Evolutionary conservation across 2,113 vertebrate species (phyloP), one percentile per base, ranked within the genome.

Genomic region (Lipotes vexillifer): DNA sequence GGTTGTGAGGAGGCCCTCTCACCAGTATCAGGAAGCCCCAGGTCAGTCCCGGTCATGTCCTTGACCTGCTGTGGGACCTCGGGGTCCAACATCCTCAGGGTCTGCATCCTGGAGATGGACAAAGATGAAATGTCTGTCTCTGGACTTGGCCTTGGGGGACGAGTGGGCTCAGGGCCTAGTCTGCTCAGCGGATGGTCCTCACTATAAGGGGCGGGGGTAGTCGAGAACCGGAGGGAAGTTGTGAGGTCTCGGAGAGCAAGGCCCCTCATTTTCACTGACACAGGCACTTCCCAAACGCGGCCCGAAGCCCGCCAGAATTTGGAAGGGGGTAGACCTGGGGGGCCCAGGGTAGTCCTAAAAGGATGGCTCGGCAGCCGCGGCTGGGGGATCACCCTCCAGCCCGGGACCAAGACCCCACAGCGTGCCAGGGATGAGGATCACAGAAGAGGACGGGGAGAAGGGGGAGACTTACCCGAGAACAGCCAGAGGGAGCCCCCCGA

Each of bases 401-500:
- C 82, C 6, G 1, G n/a, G 41, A 61, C 72, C 88, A n/a, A 72
- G 96, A 87, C 41, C 57, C 52, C 69, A 33, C 9, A 38, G 88
- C 36, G 4, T 49, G 31, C 36, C 1, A 14, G 33, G 36, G 57
- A n/a, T 17, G 52, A 57, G 18, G 33, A 31, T 93, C 59, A 11
- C 14, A 61, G 18, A 36, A 31, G 14, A 68, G 18, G 63, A n/a
- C 33, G 1, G 38, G 33, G 12, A 3, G 33, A 3, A 20, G 44
- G 74, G 20, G 78, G 95, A 20, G n/a, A 93, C 99, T 99, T 97
- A 99, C 99, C 99, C 78, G 98, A 88, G 33, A 99, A 96, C 95
- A 99, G 97, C 97, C 98, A 99, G 95, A 99, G 97, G 52, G 98
- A 98, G 91, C 98, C 98, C 65, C 98, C 99, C 0, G 98, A 98